Conservation (phyloP, 2,888 invertebrate genomes). For the Euproctis similis region DNA sequence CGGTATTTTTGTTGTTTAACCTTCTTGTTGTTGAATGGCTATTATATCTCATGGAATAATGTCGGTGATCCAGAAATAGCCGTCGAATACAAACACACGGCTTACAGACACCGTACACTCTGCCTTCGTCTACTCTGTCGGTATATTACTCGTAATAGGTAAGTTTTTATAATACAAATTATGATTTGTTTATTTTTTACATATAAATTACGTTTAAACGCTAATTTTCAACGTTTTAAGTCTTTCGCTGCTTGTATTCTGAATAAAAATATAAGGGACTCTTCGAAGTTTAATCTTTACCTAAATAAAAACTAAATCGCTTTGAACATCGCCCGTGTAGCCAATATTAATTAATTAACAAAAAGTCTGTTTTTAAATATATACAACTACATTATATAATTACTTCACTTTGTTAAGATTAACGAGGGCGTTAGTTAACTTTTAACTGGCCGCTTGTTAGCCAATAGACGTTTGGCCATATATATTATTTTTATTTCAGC, state of each 20-base stretch:
- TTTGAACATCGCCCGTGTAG: too few species aligned
- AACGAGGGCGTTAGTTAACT: conserved; percentile 14
- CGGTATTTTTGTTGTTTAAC: conserved; percentile 52
- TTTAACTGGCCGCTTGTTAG: conserved; percentile 21
- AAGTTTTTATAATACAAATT: too few species aligned
- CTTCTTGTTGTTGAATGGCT: conserved; percentile 41
- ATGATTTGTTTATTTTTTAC: too few species aligned
- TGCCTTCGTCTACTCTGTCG: conserved; percentile 17
- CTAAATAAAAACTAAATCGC: too few species aligned
- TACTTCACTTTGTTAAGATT: conserved; percentile 20
- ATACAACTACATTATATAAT: conserved; percentile 9
- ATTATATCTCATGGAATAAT: conserved; percentile 63
- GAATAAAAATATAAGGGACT: too few species aligned
- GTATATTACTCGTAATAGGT: too few species aligned
- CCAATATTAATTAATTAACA: neutral
- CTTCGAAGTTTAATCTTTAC: too few species aligned
- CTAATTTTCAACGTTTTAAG: too few species aligned
- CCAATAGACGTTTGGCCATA: conserved; percentile 18
- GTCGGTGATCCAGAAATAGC: conserved; percentile 61
- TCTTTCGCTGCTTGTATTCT: too few species aligned
- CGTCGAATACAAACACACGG: conserved; percentile 53
- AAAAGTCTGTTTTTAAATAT: neutral
- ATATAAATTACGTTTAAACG: too few species aligned
- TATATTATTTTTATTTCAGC: conserved; percentile 17
- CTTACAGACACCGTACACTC: conserved; percentile 36